Evolutionary conservation across 2,888 invertebrate species (phyloP), one percentile per base, ranked within the genome.

Genomic region (Drosophila mettleri): DNA sequence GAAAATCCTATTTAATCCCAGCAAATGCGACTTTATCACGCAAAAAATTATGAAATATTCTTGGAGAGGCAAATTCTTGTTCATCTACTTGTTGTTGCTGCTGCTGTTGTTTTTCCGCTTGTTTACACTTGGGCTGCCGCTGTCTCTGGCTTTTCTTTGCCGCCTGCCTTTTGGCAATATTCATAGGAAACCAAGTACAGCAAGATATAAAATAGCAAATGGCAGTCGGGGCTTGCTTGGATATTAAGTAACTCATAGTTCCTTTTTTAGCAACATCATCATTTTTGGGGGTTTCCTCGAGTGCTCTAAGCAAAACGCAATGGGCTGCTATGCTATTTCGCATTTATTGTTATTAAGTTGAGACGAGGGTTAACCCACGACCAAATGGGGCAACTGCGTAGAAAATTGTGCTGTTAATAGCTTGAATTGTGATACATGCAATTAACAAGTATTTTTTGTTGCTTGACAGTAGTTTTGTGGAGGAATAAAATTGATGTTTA

Each of bases 1-100:
- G 87, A 85, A 89, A 89, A 91, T 90, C 89, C 73, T 78, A 84
- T 84, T 86, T 90, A 91, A 91, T 91, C 90, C 88, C 69, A 67
- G 48, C 71, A 82, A 88, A 86, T 85, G 82, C 88, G 84, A 88
- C 86, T 90, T 86, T 78, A 89, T 79, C 90, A 90, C 91, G 90
- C 78, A 88, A 86, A 85, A 89, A 90, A 83, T 86, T 87, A 86
- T 86, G 86, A 86, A 89, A 85, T 85, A 82, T 74, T 72, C 66
- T 72, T 69, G 69, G 64, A 78, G 70, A 73, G 76, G 72, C 78
- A 71, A 74, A 77, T 85, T 74, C 76, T 78, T 60, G 41, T 67
- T 69, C 36, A 48, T 57, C 38, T 41, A 38, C n/a, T 53, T 55
- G 24, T 24, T 49, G 16, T 65, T 31, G 45, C 46, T 68, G 51